Percentiles rank a stretch among this genome's conserved stretches.
Conservation (phyloP, 2,113 vertebrate species). For the Apteryx mantelli region DNA sequence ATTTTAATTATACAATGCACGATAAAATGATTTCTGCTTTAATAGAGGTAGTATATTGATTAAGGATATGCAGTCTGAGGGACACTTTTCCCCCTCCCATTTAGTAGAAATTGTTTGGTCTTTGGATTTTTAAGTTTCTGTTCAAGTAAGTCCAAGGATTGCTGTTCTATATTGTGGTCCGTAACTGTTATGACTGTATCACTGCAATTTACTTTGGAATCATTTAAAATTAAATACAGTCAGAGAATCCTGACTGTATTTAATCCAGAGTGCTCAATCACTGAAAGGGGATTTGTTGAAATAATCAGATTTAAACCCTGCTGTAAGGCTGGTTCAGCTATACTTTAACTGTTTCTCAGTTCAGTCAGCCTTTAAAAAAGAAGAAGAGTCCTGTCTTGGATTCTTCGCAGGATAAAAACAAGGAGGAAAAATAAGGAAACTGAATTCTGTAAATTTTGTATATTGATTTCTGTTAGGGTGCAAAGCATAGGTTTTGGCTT, state of each 20-base stretch:
- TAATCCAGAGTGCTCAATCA: not conserved
- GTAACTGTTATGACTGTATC: too few relatives aligned
- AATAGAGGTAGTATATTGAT: not conserved
- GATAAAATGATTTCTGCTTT: not conserved
- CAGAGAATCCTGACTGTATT: not conserved
- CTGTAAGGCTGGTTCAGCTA: not conserved
- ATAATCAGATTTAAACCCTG: not conserved
- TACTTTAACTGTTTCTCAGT: not conserved
- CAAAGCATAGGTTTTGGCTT: not conserved
- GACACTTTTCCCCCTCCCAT: not conserved
- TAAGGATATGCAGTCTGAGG: not conserved
- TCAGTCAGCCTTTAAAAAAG: not conserved
- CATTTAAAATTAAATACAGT: not conserved
- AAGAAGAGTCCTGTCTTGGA: too few relatives aligned
- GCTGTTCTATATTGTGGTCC: not conserved
- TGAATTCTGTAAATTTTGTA: not conserved
- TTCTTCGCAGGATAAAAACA: not conserved
- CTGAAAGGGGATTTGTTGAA: not conserved
- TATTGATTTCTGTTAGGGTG: not conserved
- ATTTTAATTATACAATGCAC: not conserved
- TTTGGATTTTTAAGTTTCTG: not conserved
- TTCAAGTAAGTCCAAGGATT: not conserved
- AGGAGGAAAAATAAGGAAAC: not conserved
- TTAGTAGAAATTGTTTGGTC: not conserved
- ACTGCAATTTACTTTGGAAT: too few relatives aligned